Conservation (phyloP, 53 echinoderm and acorn worm genomes). For the Echinometra lucunter region DNA sequence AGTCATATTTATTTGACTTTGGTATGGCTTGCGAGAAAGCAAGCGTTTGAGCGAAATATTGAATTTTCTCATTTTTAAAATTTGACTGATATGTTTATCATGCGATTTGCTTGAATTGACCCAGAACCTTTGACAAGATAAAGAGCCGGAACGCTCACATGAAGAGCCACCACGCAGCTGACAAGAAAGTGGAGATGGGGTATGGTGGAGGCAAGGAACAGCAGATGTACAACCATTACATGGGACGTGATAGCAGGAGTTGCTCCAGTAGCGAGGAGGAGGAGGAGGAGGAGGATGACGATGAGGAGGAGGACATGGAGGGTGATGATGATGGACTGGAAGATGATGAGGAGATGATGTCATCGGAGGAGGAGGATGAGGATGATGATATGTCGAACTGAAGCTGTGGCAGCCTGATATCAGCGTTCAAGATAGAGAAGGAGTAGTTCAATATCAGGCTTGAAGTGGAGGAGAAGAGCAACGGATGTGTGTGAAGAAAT, state of each 20-base stretch:
- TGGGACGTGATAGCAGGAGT: constrained; percentile 55
- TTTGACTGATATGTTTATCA: neutral
- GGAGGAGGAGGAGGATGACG: constrained; percentile 75
- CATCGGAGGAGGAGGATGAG: constrained; percentile 40
- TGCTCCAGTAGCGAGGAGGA: constrained; percentile 63
- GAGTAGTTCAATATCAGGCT: neutral
- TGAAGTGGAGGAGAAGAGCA: neutral
- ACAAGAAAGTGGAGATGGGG: constrained; percentile 35
- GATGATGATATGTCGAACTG: constrained; percentile 71
- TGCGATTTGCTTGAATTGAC: neutral
- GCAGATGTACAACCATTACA: constrained; percentile 66
- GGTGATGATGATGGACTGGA: constrained; percentile 53
- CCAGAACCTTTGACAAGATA: constrained; percentile 90
- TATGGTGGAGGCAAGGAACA: constrained; percentile 51
- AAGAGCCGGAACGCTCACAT: constrained; percentile 98
- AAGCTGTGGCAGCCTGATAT: constrained; percentile 5
- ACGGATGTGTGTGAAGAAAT: constrained; percentile 53
- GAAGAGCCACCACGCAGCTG: constrained; percentile 87
- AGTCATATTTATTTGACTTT: neutral
- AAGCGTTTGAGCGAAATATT: neutral
- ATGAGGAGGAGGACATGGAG: constrained; percentile 72
- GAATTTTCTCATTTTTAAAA: neutral
- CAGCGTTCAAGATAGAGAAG: neutral
- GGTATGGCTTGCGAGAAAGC: no score
- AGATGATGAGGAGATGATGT: constrained; percentile 52